Evolutionary conservation across 2,113 vertebrate genomes (phyloP).

Genomic region (Herpetotheres cachinnans): DNA sequence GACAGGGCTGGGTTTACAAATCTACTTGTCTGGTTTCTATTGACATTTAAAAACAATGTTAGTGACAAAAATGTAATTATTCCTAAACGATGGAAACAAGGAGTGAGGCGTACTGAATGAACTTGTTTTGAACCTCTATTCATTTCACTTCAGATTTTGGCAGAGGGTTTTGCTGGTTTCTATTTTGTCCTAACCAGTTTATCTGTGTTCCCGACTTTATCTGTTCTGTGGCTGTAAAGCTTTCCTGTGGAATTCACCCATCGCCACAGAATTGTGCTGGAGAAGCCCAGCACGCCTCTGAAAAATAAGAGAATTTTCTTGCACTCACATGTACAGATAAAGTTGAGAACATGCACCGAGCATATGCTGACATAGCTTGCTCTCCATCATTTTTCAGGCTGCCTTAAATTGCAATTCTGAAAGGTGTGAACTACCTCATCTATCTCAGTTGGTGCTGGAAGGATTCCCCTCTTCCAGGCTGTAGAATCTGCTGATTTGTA

Average conservation of each 20-base stretch:
- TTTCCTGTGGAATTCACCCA: conserved; percentile 20
- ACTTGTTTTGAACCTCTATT: conserved; percentile 68
- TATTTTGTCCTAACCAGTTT: conserved; percentile 55
- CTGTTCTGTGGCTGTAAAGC: conserved; percentile 39
- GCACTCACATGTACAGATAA: background rate
- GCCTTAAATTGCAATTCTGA: background rate
- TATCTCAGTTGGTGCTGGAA: background rate
- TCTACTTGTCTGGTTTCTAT: conserved; percentile 52
- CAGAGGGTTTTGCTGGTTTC: conserved; percentile 25
- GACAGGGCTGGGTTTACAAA: conserved; percentile 27
- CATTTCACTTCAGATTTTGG: conserved; percentile 55
- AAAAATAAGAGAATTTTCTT: background rate
- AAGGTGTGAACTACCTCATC: conserved; percentile 45
- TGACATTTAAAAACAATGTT: conserved; percentile 67
- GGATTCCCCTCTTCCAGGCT: conserved; percentile 25
- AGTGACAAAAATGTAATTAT: conserved; percentile 63
- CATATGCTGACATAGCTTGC: background rate
- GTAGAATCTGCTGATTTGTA: background rate
- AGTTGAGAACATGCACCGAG: background rate
- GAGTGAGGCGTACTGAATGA: conserved; percentile 36
- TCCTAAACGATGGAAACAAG: conserved; percentile 58
- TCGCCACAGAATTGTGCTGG: background rate
- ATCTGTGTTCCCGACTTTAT: conserved; percentile 45
- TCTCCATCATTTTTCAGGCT: background rate
- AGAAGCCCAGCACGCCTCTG: background rate